Evolutionary conservation across 2,888 invertebrate species (phyloP), one percentile per base, ranked within the genome.

Genomic region (Watsonalla cultraria): DNA sequence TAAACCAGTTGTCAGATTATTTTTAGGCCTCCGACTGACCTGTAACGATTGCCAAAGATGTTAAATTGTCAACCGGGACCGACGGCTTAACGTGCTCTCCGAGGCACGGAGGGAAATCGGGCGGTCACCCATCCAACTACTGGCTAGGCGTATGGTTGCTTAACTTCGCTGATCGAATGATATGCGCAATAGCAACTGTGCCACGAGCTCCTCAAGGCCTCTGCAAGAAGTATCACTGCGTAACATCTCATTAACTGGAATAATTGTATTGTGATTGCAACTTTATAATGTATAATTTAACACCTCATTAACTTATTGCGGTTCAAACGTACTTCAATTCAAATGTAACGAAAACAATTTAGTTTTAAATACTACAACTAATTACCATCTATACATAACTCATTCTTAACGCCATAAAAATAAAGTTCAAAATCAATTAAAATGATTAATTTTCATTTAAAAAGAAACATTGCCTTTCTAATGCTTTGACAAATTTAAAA

Each of bases 231-330:
- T 70, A 65, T 64, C 48, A 59, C 56, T 53, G 58, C 57, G 63
- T 67, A 65, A 77, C 69, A 76, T 57, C 60, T 64, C 80, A 84
- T 83, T 84, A 78, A 70, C 61, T 60, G 51, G 24, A 57, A 59
- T 80, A 81, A 82, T 80, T 76, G 66, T 70, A 67, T 60, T 63
- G 57, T 59, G 79, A 81, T 82, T 80, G 75, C 65, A 70, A 67
- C 60, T 62, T 57, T 68, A 68, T 61, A 61, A 34, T 24, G 33
- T 45, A n/a, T 69, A 74, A 78, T 74, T 79, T 72, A 75, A 77
- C 73, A 75, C 66, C 61, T 65, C 76, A 80, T 82, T 81, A 77
- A 75, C 69, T 71, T 62, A 63, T 64, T 71, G 65, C 61, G 66
- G 63, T 58, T 60, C 59, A 42, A 55, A 54, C 51, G 48, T 52